These are phyloP conservation scores for Struthio camelus DNA, from an alignment of 2,113 vertebrate species.

Conservation along the genomic window DNA sequence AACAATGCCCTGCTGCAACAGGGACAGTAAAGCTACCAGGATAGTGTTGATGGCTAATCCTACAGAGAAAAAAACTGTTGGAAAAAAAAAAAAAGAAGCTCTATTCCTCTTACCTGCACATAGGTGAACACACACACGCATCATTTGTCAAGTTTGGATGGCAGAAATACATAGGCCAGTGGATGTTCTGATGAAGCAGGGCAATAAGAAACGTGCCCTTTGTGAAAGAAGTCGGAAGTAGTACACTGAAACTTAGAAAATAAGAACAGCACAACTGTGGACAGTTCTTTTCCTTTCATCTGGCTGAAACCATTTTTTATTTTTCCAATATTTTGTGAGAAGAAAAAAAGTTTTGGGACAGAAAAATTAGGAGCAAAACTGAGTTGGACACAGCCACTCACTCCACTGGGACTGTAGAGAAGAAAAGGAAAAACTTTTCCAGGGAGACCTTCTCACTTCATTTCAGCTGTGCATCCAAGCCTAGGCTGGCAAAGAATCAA, in stretches of 20 bases:
- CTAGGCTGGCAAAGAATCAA: background rate
- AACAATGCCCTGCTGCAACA: background rate
- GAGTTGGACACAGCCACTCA: background rate
- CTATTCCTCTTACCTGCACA: background rate
- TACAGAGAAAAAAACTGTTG: background rate
- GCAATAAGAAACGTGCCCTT: background rate
- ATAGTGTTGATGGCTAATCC: background rate
- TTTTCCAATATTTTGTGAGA: background rate
- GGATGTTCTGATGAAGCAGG: background rate
- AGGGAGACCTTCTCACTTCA: background rate
- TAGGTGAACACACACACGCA: background rate
- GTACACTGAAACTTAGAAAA: background rate
- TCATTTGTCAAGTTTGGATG: background rate
- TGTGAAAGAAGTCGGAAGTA: background rate
- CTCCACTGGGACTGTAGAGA: background rate
- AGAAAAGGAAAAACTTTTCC: background rate
- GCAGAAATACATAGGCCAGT: accelerated
- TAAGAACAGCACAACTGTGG: background rate
- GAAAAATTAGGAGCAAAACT: background rate
- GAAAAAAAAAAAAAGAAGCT: background rate
- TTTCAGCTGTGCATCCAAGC: background rate
- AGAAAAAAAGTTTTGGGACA: background rate
- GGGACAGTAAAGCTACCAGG: background rate
- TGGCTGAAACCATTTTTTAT: background rate
- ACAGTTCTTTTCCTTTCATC: background rate